Evolutionary conservation across 92 coral and sea anemone genomes (phyloP), one percentile per base, ranked within the genome.

Genomic region (Parazoanthus swiftii): DNA sequence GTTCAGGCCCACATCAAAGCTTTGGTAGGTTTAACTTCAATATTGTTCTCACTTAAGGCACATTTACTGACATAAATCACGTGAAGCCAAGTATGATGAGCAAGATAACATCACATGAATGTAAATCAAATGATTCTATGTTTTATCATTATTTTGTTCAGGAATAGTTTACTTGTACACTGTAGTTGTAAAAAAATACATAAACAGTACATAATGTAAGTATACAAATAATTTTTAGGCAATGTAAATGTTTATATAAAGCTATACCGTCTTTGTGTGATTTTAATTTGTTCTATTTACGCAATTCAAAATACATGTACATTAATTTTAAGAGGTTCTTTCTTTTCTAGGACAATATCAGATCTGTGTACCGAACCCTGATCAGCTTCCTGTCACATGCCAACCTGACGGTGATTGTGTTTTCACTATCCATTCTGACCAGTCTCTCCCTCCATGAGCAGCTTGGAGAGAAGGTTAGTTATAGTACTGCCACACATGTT

Each of bases 1-100:
- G 96, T 97, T 58, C 99, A 97, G 81, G 99, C 98, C 11, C 98
- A 95, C 77, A 91, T 97, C 85, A 97, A 97, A 89, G 99, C 99
- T n/a, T 74, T 95, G 98, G 99, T 97, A 83, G 86, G 98, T 86
- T 59, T 51, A 13, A 33, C 3, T 9, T 20, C 35, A 11, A 13
- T 21, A 9, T n/a, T 35, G 20, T 74, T 74, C 33, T 29, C 33
- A 29, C 33, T 29, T 29, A 29, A 21, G 50, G 43, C 16, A 9
- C 23, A 18, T 39, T 25, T 5, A 25, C 33, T 29, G 33, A 29
- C 33, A 29, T 29, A 29, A 29, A 48, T 36, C 46, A 39, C 46
- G 42, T 37, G 42, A 75, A 15, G 77, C 37, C 21, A 2, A 18
- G 16, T 51, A 8, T 29, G 33, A 51, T 13, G 7, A 51, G 1